Evolutionary conservation across 2,888 invertebrate genomes (phyloP).

Genomic region (Drosophila tanythrix): DNA sequence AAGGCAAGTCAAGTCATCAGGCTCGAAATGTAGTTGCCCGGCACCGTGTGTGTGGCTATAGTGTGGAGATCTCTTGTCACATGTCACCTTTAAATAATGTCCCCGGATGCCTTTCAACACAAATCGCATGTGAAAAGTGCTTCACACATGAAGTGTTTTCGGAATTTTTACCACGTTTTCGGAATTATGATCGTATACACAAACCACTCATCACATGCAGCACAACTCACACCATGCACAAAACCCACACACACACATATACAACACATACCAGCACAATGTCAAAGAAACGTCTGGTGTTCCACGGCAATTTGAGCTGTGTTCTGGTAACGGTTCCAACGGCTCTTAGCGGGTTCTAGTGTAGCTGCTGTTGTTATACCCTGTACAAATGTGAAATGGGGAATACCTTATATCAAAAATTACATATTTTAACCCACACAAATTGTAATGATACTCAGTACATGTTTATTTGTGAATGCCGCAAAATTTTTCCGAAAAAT

Average conservation of each 20-base stretch:
- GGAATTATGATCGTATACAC: constrained; percentile 65
- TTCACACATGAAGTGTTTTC: constrained; percentile 77
- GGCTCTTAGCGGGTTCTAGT: neutral
- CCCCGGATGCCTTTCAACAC: constrained; percentile 82
- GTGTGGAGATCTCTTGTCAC: constrained; percentile 69
- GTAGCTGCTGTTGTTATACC: neutral
- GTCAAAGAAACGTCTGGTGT: constrained; percentile 27
- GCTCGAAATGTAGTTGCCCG: constrained; percentile 19
- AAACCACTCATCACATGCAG: constrained; percentile 46
- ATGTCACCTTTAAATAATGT: constrained; percentile 83
- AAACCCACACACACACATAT: constrained; percentile 15
- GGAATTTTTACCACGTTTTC: constrained; percentile 63
- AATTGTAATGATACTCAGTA: neutral
- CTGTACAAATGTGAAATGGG: neutral
- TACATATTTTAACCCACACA: neutral
- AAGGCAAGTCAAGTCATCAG: constrained; percentile 21
- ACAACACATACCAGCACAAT: constrained; percentile 16
- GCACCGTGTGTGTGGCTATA: constrained; percentile 22
- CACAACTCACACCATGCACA: constrained; percentile 9
- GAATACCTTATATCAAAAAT: neutral
- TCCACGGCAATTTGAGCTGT: constrained; percentile 23
- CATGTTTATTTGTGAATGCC: neutral
- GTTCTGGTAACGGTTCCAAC: constrained; percentile 5
- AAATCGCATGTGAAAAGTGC: constrained; percentile 83
- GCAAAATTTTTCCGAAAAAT: neutral